Conservation (phyloP, 2,888 invertebrate species). For the Homarus gammarus region DNA sequence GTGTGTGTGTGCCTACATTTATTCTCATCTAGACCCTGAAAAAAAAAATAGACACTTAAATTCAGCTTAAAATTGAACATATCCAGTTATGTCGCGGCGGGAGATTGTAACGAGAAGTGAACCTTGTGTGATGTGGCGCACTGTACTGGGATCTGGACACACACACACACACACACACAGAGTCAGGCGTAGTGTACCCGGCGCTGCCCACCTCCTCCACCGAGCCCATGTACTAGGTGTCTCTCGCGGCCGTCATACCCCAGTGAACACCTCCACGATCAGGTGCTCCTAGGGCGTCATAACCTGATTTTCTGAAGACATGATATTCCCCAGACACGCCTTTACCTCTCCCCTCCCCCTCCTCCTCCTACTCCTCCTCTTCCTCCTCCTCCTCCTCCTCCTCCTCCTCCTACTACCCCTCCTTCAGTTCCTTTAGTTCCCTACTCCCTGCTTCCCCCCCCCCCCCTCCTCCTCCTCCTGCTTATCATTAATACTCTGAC, state of each 20-base stretch:
- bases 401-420: background rate
- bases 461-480: background rate
- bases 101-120: too few relatives aligned
- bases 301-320: conserved; percentile 45
- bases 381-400: background rate
- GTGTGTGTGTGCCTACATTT: too few relatives aligned
- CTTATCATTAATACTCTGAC: background rate
- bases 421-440: background rate
- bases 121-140: too few relatives aligned
- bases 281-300: conserved; percentile 34
- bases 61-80: too few relatives aligned
- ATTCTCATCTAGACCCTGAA: too few relatives aligned
- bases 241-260: conserved; percentile 20
- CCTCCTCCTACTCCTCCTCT: background rate
- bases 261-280: conserved; percentile 33
- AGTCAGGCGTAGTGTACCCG: background rate
- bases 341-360: background rate
- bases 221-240: background rate
- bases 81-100: too few relatives aligned
- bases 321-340: conserved; percentile 24
- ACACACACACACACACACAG: too few relatives aligned
- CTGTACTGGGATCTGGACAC: too few relatives aligned
- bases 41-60: too few relatives aligned
- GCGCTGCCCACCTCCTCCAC: background rate
- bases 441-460: background rate